Evolutionary conservation across 2,888 invertebrate genomes (phyloP), one percentile per base, ranked within the genome.

Genomic region (Cryptophagus acutangulus): DNA sequence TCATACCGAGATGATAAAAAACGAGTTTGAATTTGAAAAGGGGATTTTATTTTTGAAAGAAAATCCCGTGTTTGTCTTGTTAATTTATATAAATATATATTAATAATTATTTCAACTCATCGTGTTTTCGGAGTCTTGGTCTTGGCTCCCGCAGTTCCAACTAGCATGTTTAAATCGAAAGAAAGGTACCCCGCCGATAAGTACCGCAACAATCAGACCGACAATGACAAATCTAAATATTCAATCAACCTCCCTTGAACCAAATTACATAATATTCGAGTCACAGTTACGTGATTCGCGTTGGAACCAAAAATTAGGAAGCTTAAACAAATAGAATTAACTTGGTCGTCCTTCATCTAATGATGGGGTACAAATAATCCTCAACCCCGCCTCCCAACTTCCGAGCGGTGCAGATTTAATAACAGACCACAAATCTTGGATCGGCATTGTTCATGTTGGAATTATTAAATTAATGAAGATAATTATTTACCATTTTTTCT

Each of bases 151-250:
- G 31, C 16, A 16, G 31, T 31, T 31, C 31, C 16, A 31, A 13
- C 8, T 31, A 16, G 9, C n/a, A n/a, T 13, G 31, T 31, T 16
- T 31, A 31, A 16, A 16, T 31, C 16, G 15, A 31, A 8, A 26
- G 12, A 12, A 31, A 31, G 31, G 15, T 31, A 15, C 12, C 31
- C 31, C n/a, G 31, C 31, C 5, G 31, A 10, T 31, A 15, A 10
- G 12, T 31, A 31, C 12, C 33, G 28, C 43, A 45, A 51, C 53
- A 58, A 48, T 48, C 13, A 41, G 34, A 36, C 58, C 57, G 58
- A 56, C 58, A 52, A 55, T 58, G 57, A 58, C 56, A 49, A 45
- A 49, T 47, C 41, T 48, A 56, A 57, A 57, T 55, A 54, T 48
- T 52, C 50, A 55, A 53, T 56, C 54, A 52, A 42, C 51, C 52